phyloP scores from a whole-genome alignment of 2,113 vertebrate species.

The Bufo gargarizans region DNA sequence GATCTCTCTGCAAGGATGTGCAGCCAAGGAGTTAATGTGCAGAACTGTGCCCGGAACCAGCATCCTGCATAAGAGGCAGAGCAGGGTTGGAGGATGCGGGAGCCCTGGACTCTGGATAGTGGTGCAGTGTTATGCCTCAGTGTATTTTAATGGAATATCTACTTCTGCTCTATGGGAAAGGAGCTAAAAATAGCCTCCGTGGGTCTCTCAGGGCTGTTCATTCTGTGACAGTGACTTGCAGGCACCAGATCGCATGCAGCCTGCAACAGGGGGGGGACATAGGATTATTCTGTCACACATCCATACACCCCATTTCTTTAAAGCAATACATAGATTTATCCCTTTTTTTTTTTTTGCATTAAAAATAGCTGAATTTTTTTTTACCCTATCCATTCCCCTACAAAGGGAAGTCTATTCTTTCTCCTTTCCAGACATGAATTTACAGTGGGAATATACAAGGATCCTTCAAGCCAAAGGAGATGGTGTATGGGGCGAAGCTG shows the following conservation, averaged over 20 bases:
- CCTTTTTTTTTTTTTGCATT: background rate
- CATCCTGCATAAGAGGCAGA: background rate
- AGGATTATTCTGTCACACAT: background rate
- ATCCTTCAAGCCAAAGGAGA: constrained; percentile 20
- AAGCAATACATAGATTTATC: constrained; percentile 17
- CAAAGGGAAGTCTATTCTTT: constrained; percentile 2
- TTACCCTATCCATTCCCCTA: background rate
- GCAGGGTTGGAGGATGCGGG: constrained; percentile 28
- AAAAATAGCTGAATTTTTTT: constrained; percentile 31
- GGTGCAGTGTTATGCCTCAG: constrained; percentile 53
- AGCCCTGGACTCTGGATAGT: constrained; percentile 43
- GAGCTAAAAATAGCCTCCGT: constrained; percentile 58
- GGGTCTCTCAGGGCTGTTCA: constrained; percentile 47
- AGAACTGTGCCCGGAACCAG: background rate
- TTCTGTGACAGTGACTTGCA: constrained; percentile 54
- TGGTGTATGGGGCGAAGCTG: constrained; percentile 3
- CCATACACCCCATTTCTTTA: background rate
- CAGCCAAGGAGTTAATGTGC: constrained; percentile 9
- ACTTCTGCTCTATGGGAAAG: constrained; percentile 46
- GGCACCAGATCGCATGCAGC: constrained; percentile 37
- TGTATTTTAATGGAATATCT: constrained; percentile 56
- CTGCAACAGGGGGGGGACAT: constrained; percentile 26
- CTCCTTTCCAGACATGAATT: constrained; percentile 51
- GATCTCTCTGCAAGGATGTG: background rate
- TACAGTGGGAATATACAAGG: constrained; percentile 44